phyloP scores from a whole-genome alignment of 2,797 vertebrate genomes.

The Lacerta bilineata region DNA sequence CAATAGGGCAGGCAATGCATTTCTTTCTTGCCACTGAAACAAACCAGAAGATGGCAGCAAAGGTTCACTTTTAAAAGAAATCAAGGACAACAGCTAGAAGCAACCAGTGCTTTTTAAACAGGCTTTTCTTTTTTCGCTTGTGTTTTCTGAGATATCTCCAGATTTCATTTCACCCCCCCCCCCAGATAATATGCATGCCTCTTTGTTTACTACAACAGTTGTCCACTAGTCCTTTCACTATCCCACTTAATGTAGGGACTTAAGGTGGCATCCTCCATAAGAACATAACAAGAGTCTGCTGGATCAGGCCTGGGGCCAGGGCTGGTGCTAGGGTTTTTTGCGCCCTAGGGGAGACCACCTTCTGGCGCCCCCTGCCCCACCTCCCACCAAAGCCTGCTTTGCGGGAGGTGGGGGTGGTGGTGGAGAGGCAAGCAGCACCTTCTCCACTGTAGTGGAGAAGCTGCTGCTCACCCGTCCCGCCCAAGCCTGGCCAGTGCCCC shows the following conservation, averaged over 20 bases:
- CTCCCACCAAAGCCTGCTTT: no score
- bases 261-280: conserved; percentile 47
- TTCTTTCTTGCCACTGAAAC: neutral
- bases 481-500: no score
- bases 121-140: conserved; percentile 5
- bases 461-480: no score
- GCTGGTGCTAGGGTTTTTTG: no score
- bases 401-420: no score
- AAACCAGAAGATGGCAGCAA: conserved; percentile 80
- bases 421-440: no score
- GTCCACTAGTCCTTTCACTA: conserved; percentile 51
- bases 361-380: no score
- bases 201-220: conserved; percentile 72
- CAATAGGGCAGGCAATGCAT: neutral
- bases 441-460: no score
- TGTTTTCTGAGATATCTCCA: conserved; percentile 43
- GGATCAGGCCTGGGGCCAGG: neutral
- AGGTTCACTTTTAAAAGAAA: conserved; percentile 34
- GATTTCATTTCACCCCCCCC: conserved; percentile 59
- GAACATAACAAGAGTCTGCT: no score
- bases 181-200: conserved; percentile 56
- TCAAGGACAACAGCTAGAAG: conserved; percentile 19
- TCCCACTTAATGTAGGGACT: conserved; percentile 69
- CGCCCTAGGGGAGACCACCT: no score
- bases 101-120: conserved; percentile 62